Evolutionary conservation across 2,888 invertebrate species (phyloP).

Genomic region (Tuberolachnus salignus): DNA sequence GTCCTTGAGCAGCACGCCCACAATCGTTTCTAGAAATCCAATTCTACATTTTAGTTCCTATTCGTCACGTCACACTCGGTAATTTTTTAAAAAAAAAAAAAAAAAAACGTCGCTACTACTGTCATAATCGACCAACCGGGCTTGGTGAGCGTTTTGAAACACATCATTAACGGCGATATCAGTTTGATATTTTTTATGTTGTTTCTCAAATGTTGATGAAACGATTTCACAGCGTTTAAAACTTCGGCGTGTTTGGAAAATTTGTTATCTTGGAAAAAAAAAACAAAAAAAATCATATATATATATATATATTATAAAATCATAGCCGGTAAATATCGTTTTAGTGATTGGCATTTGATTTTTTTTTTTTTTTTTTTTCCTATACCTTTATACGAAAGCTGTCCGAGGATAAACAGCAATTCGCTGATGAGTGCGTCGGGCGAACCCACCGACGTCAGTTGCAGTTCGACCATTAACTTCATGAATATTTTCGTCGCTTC

Average conservation of each 20-base stretch:
- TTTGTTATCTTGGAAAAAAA: conserved; percentile 64
- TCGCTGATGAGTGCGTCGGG: conserved; percentile 68
- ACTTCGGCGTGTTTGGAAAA: conserved; percentile 72
- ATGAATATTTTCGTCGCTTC: conserved; percentile 69
- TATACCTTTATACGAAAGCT: conserved; percentile 67
- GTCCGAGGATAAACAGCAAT: conserved; percentile 69
- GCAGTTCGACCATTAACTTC: conserved; percentile 66
- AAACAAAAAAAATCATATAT: no score
- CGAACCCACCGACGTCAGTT: conserved; percentile 66
- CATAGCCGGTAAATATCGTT: background rate
- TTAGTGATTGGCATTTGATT: no score
- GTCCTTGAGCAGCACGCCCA: conserved; percentile 30
- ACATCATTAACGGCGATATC: conserved; percentile 68
- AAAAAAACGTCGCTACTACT: no score
- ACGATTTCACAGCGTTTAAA: conserved; percentile 68
- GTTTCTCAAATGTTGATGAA: conserved; percentile 69
- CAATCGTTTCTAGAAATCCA: conserved; percentile 23
- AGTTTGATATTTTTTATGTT: conserved; percentile 68
- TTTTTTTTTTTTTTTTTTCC: no score
- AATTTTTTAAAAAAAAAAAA: conserved; percentile 5
- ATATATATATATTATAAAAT: no score
- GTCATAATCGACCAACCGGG: conserved; percentile 66
- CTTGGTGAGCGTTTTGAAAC: conserved; percentile 69
- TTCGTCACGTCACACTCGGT: background rate
- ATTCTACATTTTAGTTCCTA: background rate